Evolutionary conservation across 2,888 invertebrate genomes (phyloP), one percentile per base, ranked within the genome.

Genomic region (Drosophila infuscata): DNA sequence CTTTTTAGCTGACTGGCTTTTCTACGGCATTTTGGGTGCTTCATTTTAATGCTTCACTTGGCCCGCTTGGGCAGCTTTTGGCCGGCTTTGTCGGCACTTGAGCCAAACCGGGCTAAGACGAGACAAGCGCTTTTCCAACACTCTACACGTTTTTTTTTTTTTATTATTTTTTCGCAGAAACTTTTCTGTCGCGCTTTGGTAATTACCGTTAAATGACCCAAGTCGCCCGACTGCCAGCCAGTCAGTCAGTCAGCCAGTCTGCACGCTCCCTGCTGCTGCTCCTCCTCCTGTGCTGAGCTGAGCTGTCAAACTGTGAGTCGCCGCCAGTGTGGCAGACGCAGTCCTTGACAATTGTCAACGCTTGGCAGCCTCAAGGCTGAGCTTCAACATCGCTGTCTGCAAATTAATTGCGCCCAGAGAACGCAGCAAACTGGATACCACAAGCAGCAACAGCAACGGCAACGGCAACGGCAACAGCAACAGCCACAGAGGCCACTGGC

Each of bases 121-220:
- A 53, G 56, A 54, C 82, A 58, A 68, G 62, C 70, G 64, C 58
- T 81, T 81, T 77, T 72, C 70, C 57, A 67, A 73, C 66, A 72
- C 63, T 54, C 49, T 51, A 57, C 61, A 76, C 66, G 66, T 69
- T 83, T 81, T 53, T 8, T 17, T 53, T 80, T 78, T 20, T 20
- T 25, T 25, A 25, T 32, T 43, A 20, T 43, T 43, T 49, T 49
- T 49, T 30, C 29, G 49, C 75, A 70, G 81, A 82, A 84, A 84
- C 63, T 86, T 70, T 78, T 75, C 70, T 69, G 61, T 74, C 58
- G 71, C 63, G 62, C 74, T 80, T 80, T 74, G 73, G 88, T 88
- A 86, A 86, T 86, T 88, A 86, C 85, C 85, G 85, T 88, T 88
- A 86, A 86, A 86, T 86, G 87, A 86, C 86, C 85, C 88, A 83